Evolutionary conservation across 1,140 invertebrate species (phyloP), one percentile per base, ranked within the genome.

Genomic region (Eubasilissa regina): DNA sequence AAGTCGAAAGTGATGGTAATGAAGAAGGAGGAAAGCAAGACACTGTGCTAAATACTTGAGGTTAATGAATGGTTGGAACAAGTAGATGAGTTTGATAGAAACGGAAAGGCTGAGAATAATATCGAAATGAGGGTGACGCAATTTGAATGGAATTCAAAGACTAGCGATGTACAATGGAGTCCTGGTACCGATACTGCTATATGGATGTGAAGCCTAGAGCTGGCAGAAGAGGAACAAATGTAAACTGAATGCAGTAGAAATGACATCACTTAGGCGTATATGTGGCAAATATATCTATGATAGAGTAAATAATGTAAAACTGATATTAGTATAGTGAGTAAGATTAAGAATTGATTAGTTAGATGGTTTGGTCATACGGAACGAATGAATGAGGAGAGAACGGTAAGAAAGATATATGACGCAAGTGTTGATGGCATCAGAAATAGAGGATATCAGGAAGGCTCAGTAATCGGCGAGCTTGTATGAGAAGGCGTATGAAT

Each of bases 401-500:
- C 9, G 48, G 48, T 51, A 1, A 51, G 9, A 8, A 51, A 51
- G 9, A 51, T 51, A 51, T 51, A 13, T 51, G 48, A 13, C 3
- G n/a, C 11, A 3, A 15, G n/a, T 51, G n/a, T 51, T 13, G n/a
- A 51, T 3, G 48, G n/a, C 11, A 15, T 3, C n/a, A 51, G 48
- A 8, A 51, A 51, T 51, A 51, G 48, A 51, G 48, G 48, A 8
- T 3, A 8, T 12, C 48, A 1, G 48, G 9, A 51, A 51, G 48
- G 1, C 48, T 3, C 12, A 60, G 10, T 3, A 60, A 60, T 3
- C 56, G 56, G 1, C 0, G 56, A 11, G 4, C n/a, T 1, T 60
- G 56, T 19, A 60, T 19, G n/a, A 60, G 13, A 60, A n/a, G 56
- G 10, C 17, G 56, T 6, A 60, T 19, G 56, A 66, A 44, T 68